phyloP scores from a whole-genome alignment of 2,113 vertebrate genomes.

The Peromyscus californicus region DNA sequence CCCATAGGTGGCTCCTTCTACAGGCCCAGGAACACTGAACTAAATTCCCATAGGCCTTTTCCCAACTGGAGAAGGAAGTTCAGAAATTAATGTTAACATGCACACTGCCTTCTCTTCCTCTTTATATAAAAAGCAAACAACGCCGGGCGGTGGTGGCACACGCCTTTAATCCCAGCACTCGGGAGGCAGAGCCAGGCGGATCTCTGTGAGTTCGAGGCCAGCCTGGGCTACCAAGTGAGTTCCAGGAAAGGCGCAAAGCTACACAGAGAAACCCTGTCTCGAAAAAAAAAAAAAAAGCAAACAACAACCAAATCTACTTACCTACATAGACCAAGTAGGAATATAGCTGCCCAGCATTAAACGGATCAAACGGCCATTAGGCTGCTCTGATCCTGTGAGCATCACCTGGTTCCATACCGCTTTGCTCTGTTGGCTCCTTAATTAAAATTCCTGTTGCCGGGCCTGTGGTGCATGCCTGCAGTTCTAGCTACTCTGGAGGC shows the following conservation, averaged over 20 bases:
- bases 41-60: not conserved
- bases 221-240: too few species aligned
- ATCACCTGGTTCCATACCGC: not conserved
- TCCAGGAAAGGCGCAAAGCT: too few species aligned
- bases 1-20: not conserved
- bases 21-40: rapidly evolving
- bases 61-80: not conserved
- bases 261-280: too few species aligned
- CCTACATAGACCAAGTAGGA: constrained; percentile 45
- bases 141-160: too few species aligned
- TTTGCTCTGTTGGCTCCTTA: not conserved
- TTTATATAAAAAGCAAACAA: not conserved
- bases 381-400: not conserved
- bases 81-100: not conserved
- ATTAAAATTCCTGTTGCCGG: not conserved
- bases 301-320: constrained; percentile 22
- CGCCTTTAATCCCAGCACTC: too few species aligned
- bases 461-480: not conserved
- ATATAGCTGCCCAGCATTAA: not conserved
- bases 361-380: not conserved
- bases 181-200: too few species aligned
- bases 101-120: not conserved
- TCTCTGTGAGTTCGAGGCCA: too few species aligned
- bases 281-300: too few species aligned
- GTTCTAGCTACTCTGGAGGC: not conserved